Conservation (phyloP, 2,797 vertebrate genomes). For the Pseudomugil gertrudae region DNA sequence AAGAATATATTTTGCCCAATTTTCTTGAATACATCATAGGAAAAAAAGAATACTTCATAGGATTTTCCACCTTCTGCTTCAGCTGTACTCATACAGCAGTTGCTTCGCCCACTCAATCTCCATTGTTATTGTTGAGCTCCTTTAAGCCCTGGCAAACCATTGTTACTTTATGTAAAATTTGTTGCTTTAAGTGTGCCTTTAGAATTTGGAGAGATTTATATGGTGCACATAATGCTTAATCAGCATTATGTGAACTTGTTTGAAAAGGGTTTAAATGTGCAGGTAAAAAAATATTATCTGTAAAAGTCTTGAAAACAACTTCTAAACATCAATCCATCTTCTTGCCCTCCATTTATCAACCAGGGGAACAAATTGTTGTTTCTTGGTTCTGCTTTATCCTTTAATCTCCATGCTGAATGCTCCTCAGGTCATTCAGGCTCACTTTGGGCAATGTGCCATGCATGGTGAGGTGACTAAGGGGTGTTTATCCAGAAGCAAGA, state of each 20-base stretch:
- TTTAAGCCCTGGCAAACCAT: neutral
- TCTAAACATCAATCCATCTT: conserved; percentile 1
- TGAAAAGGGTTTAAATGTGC: neutral
- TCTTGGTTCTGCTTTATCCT: conserved; percentile 10
- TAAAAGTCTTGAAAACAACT: neutral
- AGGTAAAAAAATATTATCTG: neutral
- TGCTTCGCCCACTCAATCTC: neutral
- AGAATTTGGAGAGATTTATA: neutral
- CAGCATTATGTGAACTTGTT: neutral
- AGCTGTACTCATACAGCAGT: too few relatives aligned
- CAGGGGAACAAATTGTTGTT: conserved; percentile 14
- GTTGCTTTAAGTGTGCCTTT: neutral
- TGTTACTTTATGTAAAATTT: neutral
- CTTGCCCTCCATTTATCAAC: conserved; percentile 6
- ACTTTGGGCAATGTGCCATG: conserved; percentile 39
- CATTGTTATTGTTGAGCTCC: neutral
- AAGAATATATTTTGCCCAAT: too few relatives aligned
- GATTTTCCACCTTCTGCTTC: too few relatives aligned
- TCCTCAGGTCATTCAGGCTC: conserved; percentile 20
- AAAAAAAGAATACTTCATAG: too few relatives aligned
- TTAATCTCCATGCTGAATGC: conserved; percentile 17
- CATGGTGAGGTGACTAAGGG: conserved; percentile 30
- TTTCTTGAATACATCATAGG: too few relatives aligned
- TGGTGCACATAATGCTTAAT: neutral
- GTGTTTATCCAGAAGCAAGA: conserved; percentile 42